Percentiles rank a stretch among this genome's conserved stretches.
Evolutionary conservation across 1,140 invertebrate species (phyloP).

Genomic region (Drosophila pruinosa): DNA sequence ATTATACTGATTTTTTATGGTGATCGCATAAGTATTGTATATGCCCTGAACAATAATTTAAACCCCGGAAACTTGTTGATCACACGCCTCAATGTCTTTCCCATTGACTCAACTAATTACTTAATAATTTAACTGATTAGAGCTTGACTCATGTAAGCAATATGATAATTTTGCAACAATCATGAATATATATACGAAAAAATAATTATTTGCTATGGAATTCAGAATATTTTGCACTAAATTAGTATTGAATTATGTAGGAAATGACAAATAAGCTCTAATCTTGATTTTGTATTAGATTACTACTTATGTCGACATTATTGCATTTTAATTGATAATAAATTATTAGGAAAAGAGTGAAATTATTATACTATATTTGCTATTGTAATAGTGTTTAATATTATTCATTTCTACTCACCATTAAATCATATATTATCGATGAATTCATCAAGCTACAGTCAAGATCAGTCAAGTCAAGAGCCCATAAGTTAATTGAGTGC

Average conservation of each 20-base stretch:
- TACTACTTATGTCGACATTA: too few relatives aligned
- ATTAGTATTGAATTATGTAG: not conserved
- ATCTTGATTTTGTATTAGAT: not conserved
- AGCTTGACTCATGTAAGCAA: not conserved
- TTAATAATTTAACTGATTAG: not conserved
- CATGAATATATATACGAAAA: not conserved
- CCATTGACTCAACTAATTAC: not conserved
- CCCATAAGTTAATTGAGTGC: constrained; percentile 34
- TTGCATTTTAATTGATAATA: not conserved
- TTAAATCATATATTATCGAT: constrained; percentile 25
- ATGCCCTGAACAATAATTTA: not conserved
- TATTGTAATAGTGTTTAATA: not conserved
- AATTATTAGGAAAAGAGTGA: not conserved
- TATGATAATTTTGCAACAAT: not conserved
- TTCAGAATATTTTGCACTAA: not conserved
- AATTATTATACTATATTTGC: not conserved
- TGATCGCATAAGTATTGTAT: not conserved
- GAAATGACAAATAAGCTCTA: not conserved
- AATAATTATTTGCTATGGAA: not conserved
- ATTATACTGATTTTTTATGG: not conserved
- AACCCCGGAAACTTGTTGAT: not conserved
- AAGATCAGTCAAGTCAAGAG: constrained; percentile 50
- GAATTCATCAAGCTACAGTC: not conserved
- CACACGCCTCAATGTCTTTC: not conserved
- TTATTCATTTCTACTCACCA: constrained; percentile 58